Conservation (phyloP, 2,888 invertebrate species). For the Danaus chrysippus region DNA sequence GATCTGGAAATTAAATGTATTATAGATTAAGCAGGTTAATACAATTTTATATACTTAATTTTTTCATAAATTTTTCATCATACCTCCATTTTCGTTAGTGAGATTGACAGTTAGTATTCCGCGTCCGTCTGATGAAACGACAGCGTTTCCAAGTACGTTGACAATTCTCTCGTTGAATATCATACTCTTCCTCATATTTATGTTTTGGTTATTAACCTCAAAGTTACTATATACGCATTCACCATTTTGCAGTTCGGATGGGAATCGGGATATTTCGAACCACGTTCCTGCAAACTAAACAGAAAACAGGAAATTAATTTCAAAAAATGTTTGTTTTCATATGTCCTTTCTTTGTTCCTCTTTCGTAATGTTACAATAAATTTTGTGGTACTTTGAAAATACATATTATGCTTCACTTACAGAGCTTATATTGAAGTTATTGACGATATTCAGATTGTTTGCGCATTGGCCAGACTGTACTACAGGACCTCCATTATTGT, state of each 20-base stretch:
- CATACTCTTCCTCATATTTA: conserved; percentile 44
- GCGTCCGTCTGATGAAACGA: conserved; percentile 38
- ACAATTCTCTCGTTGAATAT: conserved; percentile 45
- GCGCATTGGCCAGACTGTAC: conserved; percentile 54
- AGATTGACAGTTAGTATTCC: conserved; percentile 47
- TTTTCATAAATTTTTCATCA: conserved; percentile 13
- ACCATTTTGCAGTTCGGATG: conserved; percentile 56
- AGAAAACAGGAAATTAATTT: conserved; percentile 12
- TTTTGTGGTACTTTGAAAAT: too few relatives aligned
- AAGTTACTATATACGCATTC: conserved; percentile 48
- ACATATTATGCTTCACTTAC: conserved; percentile 40
- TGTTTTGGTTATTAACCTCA: conserved; percentile 29
- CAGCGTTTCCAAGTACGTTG: conserved; percentile 37
- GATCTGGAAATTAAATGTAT: conserved; percentile 39
- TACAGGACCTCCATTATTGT: conserved; percentile 60
- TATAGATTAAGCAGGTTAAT: background rate
- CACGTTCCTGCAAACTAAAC: conserved; percentile 60
- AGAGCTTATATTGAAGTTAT: conserved; percentile 41
- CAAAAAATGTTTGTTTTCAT: conserved; percentile 1
- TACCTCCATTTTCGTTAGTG: conserved; percentile 39
- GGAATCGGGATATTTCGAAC: conserved; percentile 62
- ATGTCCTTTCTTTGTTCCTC: background rate
- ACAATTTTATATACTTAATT: background rate
- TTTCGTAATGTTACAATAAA: too few relatives aligned
- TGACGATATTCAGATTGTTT: conserved; percentile 39